Conservation (phyloP, 2,113 vertebrate species). For the Danionella cerebrum region DNA sequence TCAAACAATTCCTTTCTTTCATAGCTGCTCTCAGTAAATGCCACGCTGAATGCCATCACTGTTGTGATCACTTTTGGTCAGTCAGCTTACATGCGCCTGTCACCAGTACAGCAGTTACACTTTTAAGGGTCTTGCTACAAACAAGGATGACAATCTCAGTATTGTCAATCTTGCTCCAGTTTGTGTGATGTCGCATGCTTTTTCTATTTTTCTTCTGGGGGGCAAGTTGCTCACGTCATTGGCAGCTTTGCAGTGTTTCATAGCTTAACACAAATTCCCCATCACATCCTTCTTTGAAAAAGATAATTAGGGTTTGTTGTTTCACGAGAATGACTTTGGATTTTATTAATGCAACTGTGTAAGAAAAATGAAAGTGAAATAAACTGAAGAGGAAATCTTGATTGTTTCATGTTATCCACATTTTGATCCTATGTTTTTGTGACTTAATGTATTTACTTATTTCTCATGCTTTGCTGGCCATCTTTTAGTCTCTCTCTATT, state of each 20-base stretch:
- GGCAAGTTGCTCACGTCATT: no score
- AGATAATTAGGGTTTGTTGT: no score
- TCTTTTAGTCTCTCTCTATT: no score
- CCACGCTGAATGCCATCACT: neutral
- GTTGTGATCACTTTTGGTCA: neutral
- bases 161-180: neutral
- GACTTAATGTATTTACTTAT: slow-evolving; percentile 20
- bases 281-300: no score
- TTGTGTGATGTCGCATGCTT: no score
- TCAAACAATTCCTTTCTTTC: neutral
- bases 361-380: slow-evolving; percentile 1
- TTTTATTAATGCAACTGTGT: no score
- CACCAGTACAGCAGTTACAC: neutral
- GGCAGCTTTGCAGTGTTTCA: slow-evolving; percentile 14
- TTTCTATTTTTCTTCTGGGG: no score
- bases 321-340: no score
- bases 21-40: neutral
- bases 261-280: slow-evolving; percentile 12
- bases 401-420: neutral
- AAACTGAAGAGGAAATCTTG: neutral
- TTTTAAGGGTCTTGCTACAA: neutral
- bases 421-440: neutral
- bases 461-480: neutral
- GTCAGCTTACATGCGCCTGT: neutral
- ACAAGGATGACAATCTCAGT: neutral